Conservation (phyloP, 2,888 invertebrate genomes). For the Germaria angustata region DNA sequence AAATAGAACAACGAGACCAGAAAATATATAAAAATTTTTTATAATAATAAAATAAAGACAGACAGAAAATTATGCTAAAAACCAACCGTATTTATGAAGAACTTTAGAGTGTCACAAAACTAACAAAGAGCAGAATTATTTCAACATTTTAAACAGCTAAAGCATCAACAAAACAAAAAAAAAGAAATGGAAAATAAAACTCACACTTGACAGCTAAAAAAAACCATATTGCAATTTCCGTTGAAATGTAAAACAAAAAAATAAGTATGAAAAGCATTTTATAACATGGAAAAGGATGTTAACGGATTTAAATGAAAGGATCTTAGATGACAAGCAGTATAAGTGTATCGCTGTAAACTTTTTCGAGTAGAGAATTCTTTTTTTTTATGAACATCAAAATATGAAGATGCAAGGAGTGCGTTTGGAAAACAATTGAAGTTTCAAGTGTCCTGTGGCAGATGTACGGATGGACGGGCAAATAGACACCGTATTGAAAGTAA, state of each 20-base stretch:
- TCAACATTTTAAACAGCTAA: constrained; percentile 12
- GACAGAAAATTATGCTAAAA: neutral
- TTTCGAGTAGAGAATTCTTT: neutral
- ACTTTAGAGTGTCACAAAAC: constrained; percentile 29
- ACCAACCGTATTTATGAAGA: constrained; percentile 14
- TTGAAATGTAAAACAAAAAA: neutral
- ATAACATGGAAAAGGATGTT: constrained; percentile 1
- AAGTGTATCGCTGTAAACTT: neutral
- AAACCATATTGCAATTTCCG: constrained; percentile 41
- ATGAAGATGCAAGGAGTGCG: too few relatives aligned
- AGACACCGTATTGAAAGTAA: too few relatives aligned
- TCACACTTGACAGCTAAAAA: constrained; percentile 40
- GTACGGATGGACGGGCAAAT: too few relatives aligned
- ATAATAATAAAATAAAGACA: neutral
- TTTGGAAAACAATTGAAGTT: too few relatives aligned
- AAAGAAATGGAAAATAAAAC: neutral
- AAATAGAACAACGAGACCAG: neutral
- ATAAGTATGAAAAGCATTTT: neutral
- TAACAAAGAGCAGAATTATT: constrained; percentile 32
- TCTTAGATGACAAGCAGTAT: neutral
- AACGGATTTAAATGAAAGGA: neutral
- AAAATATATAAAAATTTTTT: neutral
- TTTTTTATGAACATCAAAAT: too few relatives aligned
- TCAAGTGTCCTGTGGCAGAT: too few relatives aligned
- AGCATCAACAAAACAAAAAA: neutral